Evolutionary conservation across 2,113 vertebrate species (phyloP).

Genomic region (Tetraodon nigroviridis): DNA sequence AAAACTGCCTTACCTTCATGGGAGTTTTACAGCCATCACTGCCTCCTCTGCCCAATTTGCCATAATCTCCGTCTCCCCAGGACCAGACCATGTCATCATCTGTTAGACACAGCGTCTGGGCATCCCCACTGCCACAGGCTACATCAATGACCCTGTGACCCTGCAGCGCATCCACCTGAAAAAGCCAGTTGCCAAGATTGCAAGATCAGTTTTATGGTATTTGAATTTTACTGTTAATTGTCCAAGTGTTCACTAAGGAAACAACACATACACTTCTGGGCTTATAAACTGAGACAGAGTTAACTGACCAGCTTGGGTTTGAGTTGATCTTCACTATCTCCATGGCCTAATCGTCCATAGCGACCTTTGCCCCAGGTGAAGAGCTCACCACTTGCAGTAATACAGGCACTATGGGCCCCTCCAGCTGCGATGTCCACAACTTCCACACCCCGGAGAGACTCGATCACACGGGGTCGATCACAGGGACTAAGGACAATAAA

Average conservation of each 20-base stretch:
- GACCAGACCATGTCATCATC: slow-evolving; percentile 99
- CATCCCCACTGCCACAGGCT: slow-evolving; percentile 94
- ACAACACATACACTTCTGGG: background rate
- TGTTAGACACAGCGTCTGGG: slow-evolving; percentile 92
- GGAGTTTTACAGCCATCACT: slow-evolving; percentile 98
- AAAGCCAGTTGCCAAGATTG: slow-evolving; percentile 10
- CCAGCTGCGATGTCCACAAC: slow-evolving; percentile 94
- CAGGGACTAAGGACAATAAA: slow-evolving; percentile 79
- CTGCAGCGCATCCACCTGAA: slow-evolving; percentile 94
- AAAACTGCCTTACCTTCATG: slow-evolving; percentile 84
- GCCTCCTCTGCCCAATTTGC: slow-evolving; percentile 93
- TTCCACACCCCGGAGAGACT: slow-evolving; percentile 92
- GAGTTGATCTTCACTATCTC: slow-evolving; percentile 95
- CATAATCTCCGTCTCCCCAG: slow-evolving; percentile 97
- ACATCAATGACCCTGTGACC: slow-evolving; percentile 94
- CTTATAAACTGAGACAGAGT: background rate
- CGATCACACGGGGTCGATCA: slow-evolving; percentile 94
- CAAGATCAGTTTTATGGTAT: slow-evolving; percentile 4
- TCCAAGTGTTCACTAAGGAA: background rate
- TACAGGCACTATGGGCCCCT: slow-evolving; percentile 94
- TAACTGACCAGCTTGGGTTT: slow-evolving; percentile 90
- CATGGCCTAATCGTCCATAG: slow-evolving; percentile 92
- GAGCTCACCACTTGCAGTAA: slow-evolving; percentile 92
- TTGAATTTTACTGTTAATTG: background rate
- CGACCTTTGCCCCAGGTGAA: slow-evolving; percentile 98